These are phyloP conservation scores for Rhaphigaster nebulosa DNA, from an alignment of 2,888 invertebrate genomes.

Conservation along the genomic window DNA sequence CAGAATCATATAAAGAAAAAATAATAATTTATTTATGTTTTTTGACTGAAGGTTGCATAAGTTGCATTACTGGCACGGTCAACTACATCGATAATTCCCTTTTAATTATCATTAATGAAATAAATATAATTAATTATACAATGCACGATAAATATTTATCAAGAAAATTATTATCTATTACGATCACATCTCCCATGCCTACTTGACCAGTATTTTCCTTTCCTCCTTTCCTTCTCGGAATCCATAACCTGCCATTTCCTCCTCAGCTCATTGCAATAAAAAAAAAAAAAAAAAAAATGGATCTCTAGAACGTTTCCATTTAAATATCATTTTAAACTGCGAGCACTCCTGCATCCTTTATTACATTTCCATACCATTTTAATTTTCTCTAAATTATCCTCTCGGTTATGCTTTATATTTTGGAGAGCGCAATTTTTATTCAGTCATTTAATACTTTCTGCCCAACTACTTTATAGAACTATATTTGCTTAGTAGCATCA, in stretches of 20 bases:
- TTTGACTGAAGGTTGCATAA: no score
- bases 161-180: no score
- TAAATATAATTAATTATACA: no score
- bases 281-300: neutral
- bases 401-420: neutral
- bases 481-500: neutral
- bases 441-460: no score
- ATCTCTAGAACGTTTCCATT: neutral
- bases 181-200: neutral
- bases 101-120: no score
- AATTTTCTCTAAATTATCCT: slow-evolving; percentile 27
- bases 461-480: no score
- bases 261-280: neutral
- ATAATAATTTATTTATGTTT: no score
- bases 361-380: slow-evolving; percentile 19
- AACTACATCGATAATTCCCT: no score
- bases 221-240: neutral
- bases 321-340: neutral
- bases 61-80: no score
- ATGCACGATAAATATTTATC: no score
- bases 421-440: neutral
- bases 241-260: neutral
- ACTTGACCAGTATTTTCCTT: neutral
- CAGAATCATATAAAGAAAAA: no score
- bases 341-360: neutral